Percentiles rank a stretch among this genome's conserved stretches.
These are phyloP conservation scores for Leptinotarsa texana DNA, from an alignment of 1,140 invertebrate species.

Conservation along the genomic window DNA sequence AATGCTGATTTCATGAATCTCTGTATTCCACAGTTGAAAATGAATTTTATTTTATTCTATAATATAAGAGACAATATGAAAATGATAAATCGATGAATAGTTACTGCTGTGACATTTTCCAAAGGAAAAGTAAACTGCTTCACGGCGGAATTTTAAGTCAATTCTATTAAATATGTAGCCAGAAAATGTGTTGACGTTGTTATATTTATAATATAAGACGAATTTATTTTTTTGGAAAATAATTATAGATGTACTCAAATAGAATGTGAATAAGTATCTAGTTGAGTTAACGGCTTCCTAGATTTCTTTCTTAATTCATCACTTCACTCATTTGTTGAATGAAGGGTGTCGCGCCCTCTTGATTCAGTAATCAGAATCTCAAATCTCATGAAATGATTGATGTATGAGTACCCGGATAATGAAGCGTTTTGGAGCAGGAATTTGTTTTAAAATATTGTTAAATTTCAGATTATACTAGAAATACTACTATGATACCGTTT, in stretches of 20 bases:
- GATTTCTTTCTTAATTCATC: too few relatives aligned
- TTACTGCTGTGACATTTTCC: conserved; percentile 22
- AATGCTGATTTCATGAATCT: conserved; percentile 5
- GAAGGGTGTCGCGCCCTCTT: too few relatives aligned
- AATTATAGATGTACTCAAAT: conserved; percentile 8
- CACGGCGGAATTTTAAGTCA: conserved; percentile 39
- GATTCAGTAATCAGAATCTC: too few relatives aligned
- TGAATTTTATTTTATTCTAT: conserved; percentile 7
- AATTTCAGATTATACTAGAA: too few relatives aligned
- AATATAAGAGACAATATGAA: conserved; percentile 10
- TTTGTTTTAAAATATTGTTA: too few relatives aligned
- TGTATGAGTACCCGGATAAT: too few relatives aligned
- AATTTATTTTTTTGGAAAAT: conserved; percentile 31
- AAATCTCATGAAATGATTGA: too few relatives aligned
- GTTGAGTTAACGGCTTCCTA: background rate
- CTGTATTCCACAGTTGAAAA: background rate
- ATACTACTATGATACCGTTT: too few relatives aligned
- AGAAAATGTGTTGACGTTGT: conserved; percentile 35
- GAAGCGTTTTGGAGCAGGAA: too few relatives aligned
- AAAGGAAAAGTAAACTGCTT: conserved; percentile 17
- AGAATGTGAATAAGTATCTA: background rate
- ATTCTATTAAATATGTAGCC: conserved; percentile 41
- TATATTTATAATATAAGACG: conserved; percentile 25
- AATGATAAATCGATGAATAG: conserved; percentile 10
- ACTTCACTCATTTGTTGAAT: too few relatives aligned